These are phyloP conservation scores for Eleginops maclovinus DNA, from an alignment of 2,113 vertebrate genomes.

Conservation along the genomic window DNA sequence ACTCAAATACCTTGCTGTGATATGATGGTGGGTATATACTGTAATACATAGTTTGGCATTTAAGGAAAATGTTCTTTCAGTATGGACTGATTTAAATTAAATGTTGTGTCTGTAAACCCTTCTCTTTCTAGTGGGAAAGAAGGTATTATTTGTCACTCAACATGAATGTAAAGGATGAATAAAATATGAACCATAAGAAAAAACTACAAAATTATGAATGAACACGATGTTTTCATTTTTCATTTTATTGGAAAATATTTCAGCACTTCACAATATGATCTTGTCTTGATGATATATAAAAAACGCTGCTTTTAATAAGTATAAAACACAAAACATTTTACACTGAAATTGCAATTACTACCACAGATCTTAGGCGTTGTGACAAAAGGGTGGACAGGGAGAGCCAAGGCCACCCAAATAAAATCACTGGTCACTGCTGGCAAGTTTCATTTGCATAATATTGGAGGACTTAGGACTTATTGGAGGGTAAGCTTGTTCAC, in stretches of 20 bases:
- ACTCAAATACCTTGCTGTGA: conserved; percentile 54
- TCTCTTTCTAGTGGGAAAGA: neutral
- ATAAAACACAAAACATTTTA: conserved; percentile 9
- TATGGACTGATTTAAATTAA: neutral
- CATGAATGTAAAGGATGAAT: neutral
- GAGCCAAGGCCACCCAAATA: too few species aligned
- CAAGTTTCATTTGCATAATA: too few species aligned
- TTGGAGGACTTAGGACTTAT: too few species aligned
- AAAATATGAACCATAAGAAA: neutral
- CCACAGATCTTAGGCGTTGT: neutral
- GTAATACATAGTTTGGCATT: neutral
- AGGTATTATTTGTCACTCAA: neutral
- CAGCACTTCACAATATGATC: neutral
- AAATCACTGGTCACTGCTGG: too few species aligned
- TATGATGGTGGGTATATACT: conserved; percentile 6
- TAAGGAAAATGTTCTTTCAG: neutral
- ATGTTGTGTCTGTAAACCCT: neutral
- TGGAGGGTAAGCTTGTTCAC: too few species aligned
- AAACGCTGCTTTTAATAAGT: neutral
- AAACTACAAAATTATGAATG: neutral
- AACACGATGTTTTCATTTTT: neutral
- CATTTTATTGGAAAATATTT: conserved; percentile 46
- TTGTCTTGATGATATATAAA: conserved; percentile 2
- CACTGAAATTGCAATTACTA: neutral
- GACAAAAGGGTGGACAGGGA: too few species aligned